These are phyloP conservation scores for Drosophila borealis DNA, from an alignment of 2,888 invertebrate genomes.

Conservation along the genomic window DNA sequence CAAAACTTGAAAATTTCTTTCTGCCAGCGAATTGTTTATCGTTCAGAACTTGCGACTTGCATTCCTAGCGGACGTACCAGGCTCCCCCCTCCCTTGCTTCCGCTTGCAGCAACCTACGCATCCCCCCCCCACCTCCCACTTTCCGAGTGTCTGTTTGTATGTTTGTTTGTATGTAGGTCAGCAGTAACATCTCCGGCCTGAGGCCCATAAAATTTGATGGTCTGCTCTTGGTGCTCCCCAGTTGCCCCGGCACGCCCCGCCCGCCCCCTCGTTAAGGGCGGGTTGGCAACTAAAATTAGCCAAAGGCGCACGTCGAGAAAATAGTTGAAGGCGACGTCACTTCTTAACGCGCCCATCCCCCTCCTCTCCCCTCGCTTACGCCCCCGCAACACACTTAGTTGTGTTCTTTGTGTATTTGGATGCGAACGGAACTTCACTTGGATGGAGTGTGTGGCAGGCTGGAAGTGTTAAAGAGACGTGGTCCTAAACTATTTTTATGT, in stretches of 20 bases:
- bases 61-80: conserved; percentile 34
- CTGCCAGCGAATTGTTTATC: conserved; percentile 60
- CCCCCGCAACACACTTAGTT: background rate
- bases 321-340: conserved; percentile 49
- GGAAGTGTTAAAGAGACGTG: background rate
- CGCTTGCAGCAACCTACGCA: conserved; percentile 5
- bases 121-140: background rate
- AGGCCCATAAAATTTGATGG: conserved; percentile 63
- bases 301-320: conserved; percentile 39
- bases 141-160: conserved; percentile 7
- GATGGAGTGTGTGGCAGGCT: conserved; percentile 1
- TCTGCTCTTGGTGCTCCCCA: conserved; percentile 13
- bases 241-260: background rate
- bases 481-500: conserved; percentile 5
- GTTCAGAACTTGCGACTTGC: conserved; percentile 48
- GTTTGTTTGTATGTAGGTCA: conserved; percentile 53
- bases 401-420: too few relatives aligned
- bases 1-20: conserved; percentile 44
- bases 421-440: background rate
- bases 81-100: conserved; percentile 1
- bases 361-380: background rate
- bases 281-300: conserved; percentile 58
- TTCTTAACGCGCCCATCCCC: background rate
- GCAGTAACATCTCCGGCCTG: conserved; percentile 55
- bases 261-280: conserved; percentile 32